Percentiles rank a stretch among this genome's conserved stretches.
phyloP scores from a whole-genome alignment of 1,140 invertebrate species.

The Sweltsa coloradensis region DNA sequence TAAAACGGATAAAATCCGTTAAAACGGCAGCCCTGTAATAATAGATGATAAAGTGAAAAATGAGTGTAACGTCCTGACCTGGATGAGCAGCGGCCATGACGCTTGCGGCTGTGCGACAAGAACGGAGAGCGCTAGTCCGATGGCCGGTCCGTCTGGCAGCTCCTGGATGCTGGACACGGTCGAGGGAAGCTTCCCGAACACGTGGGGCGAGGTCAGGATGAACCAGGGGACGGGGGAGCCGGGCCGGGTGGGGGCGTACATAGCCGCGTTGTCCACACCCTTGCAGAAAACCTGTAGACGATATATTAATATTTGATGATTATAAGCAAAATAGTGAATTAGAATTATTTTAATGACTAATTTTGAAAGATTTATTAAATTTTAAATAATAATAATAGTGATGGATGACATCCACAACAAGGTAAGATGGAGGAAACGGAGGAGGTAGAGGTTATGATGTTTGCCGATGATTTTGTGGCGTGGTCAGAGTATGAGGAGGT shows the following conservation, averaged over 20 bases:
- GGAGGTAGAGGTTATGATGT: too few species aligned
- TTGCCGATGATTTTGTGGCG: too few species aligned
- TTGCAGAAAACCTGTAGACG: constrained; percentile 40
- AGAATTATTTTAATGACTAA: too few species aligned
- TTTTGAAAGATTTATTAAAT: too few species aligned
- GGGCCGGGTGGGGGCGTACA: constrained; percentile 31
- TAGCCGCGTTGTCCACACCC: constrained; percentile 37
- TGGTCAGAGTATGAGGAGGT: too few species aligned
- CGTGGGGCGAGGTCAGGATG: constrained; percentile 44
- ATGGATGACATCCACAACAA: too few species aligned
- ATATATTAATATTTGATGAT: constrained; percentile 1
- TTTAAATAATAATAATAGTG: too few species aligned
- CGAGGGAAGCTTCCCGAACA: constrained; percentile 33
- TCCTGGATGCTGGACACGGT: constrained; percentile 32
- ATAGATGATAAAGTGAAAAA: neutral
- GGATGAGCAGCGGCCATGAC: constrained; percentile 56
- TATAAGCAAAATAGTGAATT: too few species aligned
- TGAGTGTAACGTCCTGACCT: constrained; percentile 33
- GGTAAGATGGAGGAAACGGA: too few species aligned
- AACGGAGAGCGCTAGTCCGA: constrained; percentile 54
- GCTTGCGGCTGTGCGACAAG: constrained; percentile 60
- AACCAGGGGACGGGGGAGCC: constrained; percentile 49
- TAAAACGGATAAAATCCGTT: too few species aligned
- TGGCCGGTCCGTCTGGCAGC: constrained; percentile 38
- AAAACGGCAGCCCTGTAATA: too few species aligned